Evolutionary conservation across 2,797 vertebrate species (phyloP).

Genomic region (Crypturellus tataupa): DNA sequence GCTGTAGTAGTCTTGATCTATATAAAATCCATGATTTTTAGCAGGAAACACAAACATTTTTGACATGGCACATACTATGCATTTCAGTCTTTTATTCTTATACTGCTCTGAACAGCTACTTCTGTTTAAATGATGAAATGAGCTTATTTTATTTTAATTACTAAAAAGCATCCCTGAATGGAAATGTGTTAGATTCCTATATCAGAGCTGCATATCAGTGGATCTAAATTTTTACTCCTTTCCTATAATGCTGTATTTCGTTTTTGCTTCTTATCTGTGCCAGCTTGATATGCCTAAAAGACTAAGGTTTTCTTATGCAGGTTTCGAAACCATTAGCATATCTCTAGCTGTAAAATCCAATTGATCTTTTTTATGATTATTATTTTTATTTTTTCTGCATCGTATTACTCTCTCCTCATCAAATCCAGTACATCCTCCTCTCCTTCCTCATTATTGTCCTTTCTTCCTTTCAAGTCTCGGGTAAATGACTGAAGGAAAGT

Average conservation of each 20-base stretch:
- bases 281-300: background rate
- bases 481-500: background rate
- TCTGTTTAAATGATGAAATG: background rate
- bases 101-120: background rate
- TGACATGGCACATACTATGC: background rate
- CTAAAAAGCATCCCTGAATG: conserved; percentile 12
- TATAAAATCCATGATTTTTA: background rate
- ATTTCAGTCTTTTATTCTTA: conserved; percentile 2
- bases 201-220: background rate
- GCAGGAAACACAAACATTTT: background rate
- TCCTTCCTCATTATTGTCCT: background rate
- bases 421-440: background rate
- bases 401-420: background rate
- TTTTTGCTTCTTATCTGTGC: background rate
- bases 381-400: background rate
- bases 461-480: background rate
- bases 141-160: conserved; percentile 27
- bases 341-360: background rate
- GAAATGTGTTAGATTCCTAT: background rate
- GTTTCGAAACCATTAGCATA: background rate
- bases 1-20: background rate
- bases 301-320: background rate
- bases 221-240: background rate
- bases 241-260: background rate
- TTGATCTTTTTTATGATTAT: background rate